Evolutionary conservation across 2,113 vertebrate species (phyloP).

Genomic region (Myrmophylax atrothorax): DNA sequence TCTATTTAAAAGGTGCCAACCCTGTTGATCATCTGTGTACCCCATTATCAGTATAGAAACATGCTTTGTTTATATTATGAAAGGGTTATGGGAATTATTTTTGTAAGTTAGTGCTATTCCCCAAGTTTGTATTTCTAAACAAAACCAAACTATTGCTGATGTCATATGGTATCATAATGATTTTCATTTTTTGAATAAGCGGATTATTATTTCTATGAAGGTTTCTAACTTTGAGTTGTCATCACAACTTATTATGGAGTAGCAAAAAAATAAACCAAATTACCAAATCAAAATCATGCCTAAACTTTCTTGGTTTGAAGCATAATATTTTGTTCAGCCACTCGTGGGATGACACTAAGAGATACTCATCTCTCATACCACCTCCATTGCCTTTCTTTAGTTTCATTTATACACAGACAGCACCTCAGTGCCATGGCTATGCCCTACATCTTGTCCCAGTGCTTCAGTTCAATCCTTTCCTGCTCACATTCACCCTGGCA

Average conservation of each 20-base stretch:
- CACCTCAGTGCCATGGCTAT: not conserved
- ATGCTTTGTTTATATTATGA: not conserved
- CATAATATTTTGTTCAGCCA: not conserved
- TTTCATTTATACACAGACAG: not conserved
- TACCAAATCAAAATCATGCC: not conserved
- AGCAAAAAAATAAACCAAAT: not conserved
- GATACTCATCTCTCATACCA: not conserved
- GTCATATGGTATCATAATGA: not conserved
- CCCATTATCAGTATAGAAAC: not conserved
- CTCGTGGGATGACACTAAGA: not conserved
- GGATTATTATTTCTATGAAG: not conserved
- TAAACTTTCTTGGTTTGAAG: not conserved
- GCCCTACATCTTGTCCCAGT: accelerated
- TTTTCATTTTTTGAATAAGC: not conserved
- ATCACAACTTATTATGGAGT: not conserved
- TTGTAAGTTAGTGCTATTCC: not conserved
- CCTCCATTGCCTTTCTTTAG: not conserved
- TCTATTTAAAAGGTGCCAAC: constrained; percentile 44
- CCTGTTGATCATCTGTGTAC: constrained; percentile 4
- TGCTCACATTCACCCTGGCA: not conserved
- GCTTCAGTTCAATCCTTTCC: not conserved
- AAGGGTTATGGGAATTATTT: not conserved
- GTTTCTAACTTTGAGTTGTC: not conserved
- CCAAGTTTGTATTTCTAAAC: not conserved
- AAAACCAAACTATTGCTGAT: not conserved